Evolutionary conservation across 1,140 invertebrate genomes (phyloP).

Genomic region (Dermatophagoides farinae): DNA sequence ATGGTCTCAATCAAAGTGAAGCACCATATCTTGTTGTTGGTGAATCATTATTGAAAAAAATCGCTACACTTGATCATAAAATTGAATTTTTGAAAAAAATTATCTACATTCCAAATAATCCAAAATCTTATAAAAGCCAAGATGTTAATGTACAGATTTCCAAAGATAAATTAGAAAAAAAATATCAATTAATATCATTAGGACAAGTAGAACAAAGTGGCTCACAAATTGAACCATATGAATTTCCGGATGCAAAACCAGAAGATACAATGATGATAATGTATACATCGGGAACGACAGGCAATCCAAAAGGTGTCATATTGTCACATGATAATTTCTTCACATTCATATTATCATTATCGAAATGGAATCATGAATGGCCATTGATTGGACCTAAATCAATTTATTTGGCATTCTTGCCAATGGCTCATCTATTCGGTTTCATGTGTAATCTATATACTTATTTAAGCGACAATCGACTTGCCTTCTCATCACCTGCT

Average conservation of each 20-base stretch:
- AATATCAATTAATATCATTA: constrained; percentile 14
- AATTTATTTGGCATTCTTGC: constrained; percentile 72
- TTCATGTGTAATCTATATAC: constrained; percentile 27
- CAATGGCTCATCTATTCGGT: constrained; percentile 92
- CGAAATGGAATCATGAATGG: constrained; percentile 39
- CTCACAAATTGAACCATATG: neutral
- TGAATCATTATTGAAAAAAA: constrained; percentile 43
- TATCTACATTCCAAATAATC: neutral
- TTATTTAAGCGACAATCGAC: constrained; percentile 41
- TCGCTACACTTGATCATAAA: constrained; percentile 76
- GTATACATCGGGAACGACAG: constrained; percentile 23
- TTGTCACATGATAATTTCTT: constrained; percentile 18
- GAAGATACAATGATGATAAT: constrained; percentile 26
- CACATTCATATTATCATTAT: constrained; percentile 61
- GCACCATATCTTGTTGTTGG: constrained; percentile 38
- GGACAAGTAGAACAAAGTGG: neutral
- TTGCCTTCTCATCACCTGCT: constrained; percentile 86
- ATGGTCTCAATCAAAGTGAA: constrained; percentile 79
- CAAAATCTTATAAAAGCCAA: neutral
- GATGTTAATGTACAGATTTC: neutral
- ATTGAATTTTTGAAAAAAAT: constrained; percentile 20
- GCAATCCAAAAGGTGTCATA: constrained; percentile 21
- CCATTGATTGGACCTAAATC: constrained; percentile 17
- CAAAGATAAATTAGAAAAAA: neutral
- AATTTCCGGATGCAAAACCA: neutral